Evolutionary conservation across 53 echinoderm and acorn worm species (phyloP).

Genomic region (Mesocentrotus franciscanus): DNA sequence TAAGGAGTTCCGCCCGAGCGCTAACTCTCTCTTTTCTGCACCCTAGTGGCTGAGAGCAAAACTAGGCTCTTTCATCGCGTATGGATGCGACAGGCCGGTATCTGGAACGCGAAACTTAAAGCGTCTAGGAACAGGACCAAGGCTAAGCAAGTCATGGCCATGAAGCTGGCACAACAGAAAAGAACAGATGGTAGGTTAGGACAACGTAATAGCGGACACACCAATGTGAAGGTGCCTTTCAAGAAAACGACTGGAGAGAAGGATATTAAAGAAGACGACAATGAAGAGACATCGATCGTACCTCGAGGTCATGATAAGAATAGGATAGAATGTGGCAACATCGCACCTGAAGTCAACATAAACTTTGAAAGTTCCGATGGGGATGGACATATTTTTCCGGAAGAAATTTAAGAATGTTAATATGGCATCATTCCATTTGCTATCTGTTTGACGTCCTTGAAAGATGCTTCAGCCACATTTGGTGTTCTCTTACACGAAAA

Average conservation of each 20-base stretch:
- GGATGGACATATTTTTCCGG: conserved; percentile 10
- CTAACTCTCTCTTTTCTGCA: conserved; percentile 68
- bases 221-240: neutral
- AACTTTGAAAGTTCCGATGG: conserved; percentile 53
- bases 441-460: neutral
- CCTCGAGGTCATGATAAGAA: neutral
- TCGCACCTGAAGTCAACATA: conserved; percentile 26
- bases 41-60: conserved; percentile 70
- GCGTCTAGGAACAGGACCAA: conserved; percentile 30
- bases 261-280: neutral
- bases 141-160: neutral
- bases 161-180: neutral
- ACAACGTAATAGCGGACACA: neutral
- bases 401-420: conserved; percentile 32
- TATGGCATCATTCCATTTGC: neutral
- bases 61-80: conserved; percentile 64
- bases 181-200: neutral
- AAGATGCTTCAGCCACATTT: too few relatives aligned
- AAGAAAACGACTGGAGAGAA: neutral
- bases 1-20: conserved; percentile 62
- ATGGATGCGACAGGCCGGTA: conserved; percentile 62
- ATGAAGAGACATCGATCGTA: neutral
- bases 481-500: too few relatives aligned
- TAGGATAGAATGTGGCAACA: neutral
- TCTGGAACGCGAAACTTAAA: conserved; percentile 45